Evolutionary conservation across 2,797 vertebrate genomes (phyloP), one percentile per base, ranked within the genome.

Genomic region (Otolemur crassicaudatus): DNA sequence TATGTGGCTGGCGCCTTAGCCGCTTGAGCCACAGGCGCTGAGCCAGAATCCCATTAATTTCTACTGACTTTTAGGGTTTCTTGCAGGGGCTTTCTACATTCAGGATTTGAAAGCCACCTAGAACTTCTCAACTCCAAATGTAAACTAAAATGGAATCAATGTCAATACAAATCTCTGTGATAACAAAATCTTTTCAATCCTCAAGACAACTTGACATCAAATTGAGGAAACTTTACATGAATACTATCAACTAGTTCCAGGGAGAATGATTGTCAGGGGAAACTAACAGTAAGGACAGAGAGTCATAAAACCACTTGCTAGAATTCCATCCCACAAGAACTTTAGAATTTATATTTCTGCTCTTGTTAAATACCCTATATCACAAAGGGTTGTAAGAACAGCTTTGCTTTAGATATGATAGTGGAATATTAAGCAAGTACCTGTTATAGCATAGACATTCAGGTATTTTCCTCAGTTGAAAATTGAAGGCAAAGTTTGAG

Each of bases 141-240:
- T 73, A 75, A 95, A 23, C 20, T 82, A 65, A 94, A 94, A 73
- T 86, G 23, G 49, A 85, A 79, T 79, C 34, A 56, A 73, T 86
- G 77, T 89, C n/a, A 94, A 20, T 56, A 34, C 17, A 89, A 67
- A 6, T 23, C 73, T 92, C 20, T 46, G 1, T 80, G 89, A 40
- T 19, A 94, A 83, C 25, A 84, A 81, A 87, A 93, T 70, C 46
- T 29, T 94, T 86, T 91, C 73, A 40, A 2, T 86, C 31, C 75
- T 86, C 40, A 76, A 53, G 37, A 60, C n/a, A 83, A 87, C n/a
- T 82, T 79, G 89, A 83, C 37, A 37, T 82, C 29, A 89, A 93
- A 46, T 86, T 31, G 5, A 86, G 29, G n/a, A 83, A 96, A 83
- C 53, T 76, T 89, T 49, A 82, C 40, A 37, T 31, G 56, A 94